Conservation (phyloP, 2,888 invertebrate species). For the Morinoia aosen region DNA sequence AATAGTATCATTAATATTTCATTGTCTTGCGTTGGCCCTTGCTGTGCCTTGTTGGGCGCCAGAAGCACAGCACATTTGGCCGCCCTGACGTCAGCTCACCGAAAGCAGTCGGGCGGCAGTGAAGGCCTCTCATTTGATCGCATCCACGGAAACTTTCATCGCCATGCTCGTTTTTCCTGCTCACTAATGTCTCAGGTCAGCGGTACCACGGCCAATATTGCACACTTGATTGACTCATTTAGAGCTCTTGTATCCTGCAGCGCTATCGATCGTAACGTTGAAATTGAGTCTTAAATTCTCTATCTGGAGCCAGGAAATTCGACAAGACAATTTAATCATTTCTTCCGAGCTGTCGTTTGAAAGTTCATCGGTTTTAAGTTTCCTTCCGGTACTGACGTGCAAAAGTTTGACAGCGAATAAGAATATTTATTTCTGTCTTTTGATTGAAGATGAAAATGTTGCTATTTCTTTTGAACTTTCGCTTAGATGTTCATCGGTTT, state of each 20-base stretch:
- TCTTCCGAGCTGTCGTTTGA: not conserved
- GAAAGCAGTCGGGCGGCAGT: not conserved
- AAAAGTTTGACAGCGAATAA: too few species aligned
- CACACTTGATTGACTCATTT: not conserved
- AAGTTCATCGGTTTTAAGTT: not conserved
- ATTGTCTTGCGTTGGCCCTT: not conserved
- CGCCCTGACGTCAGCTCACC: not conserved
- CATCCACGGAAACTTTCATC: not conserved
- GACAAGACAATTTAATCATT: not conserved
- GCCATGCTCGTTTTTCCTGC: not conserved
- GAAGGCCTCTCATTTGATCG: not conserved
- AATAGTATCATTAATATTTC: not conserved
- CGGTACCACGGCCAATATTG: not conserved
- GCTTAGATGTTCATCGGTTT: not conserved
- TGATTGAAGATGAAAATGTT: not conserved
- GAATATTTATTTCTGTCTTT: too few species aligned
- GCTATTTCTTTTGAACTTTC: not conserved
- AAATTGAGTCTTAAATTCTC: not conserved
- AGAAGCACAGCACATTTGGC: not conserved
- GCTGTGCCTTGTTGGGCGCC: not conserved
- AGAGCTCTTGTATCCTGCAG: not conserved
- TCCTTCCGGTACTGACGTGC: too few species aligned
- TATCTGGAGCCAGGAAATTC: not conserved
- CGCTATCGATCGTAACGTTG: not conserved
- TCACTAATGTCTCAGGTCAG: not conserved